Evolutionary conservation across 2,888 invertebrate species (phyloP), one percentile per base, ranked within the genome.

Genomic region (Saturnia japonica): DNA sequence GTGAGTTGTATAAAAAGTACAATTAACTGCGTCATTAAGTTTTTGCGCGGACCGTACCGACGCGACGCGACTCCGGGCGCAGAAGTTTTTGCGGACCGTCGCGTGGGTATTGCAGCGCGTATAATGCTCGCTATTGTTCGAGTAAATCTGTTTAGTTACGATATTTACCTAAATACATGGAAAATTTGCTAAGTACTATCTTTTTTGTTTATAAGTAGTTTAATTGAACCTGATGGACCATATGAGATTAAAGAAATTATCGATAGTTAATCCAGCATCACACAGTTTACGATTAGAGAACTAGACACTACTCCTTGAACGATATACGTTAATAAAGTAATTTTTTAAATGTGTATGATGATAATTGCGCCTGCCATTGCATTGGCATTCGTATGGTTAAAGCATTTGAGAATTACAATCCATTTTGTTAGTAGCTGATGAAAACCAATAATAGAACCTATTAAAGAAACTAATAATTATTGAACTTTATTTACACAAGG

Each of bases 1-100:
- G 78, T 67, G 70, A 71, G 68, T n/a, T 64, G n/a, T 69, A 76
- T 77, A 82, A 83, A 84, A 85, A 83, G 82, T 75, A 81, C 83
- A 81, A 85, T 84, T 83, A 84, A 80, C 82, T 74, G 78, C 71
- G 79, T 74, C 84, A 82, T 84, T 84, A 83, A 73, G 71, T 83
- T 84, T 82, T 84, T 84, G 80, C 73, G 77, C 72, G 70, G 73
- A 77, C 80, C 74, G 77, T 81, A 80, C 78, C 73, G 40, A 40
- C 28, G n/a, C 19, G 25, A 57, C 28, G 60, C n/a, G 6, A n/a
- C 16, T 1, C 6, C 40, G 28, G 28, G 2, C 40, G 34, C 60
- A 12, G 60, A 57, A 8, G 69, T 79, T 79, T 80, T 79, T 80
- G 75, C 69, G n/a, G 25, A 43, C 72, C 67, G 54, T 43, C 3